Conservation (phyloP, 2,888 invertebrate species). For the Scrobipalpa atriplicella region DNA sequence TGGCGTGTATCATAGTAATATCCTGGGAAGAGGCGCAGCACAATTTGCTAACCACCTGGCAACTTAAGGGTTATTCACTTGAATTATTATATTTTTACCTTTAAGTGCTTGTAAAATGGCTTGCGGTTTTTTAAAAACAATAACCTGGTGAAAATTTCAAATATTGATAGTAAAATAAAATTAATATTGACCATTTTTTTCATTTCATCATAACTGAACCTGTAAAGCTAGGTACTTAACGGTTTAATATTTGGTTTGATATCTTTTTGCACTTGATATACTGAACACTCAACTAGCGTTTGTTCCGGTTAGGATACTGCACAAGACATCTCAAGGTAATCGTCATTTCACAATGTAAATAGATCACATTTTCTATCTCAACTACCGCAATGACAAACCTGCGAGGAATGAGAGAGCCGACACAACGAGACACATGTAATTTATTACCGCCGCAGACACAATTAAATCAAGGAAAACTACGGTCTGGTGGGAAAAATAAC, state of each 20-base stretch:
- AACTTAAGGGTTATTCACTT: slow-evolving; percentile 62
- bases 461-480: slow-evolving; percentile 28
- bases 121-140: neutral
- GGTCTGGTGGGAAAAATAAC: slow-evolving; percentile 28
- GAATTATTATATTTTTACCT: slow-evolving; percentile 60
- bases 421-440: slow-evolving; percentile 15
- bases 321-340: neutral
- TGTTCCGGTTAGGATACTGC: no score
- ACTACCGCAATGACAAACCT: neutral
- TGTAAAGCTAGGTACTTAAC: no score
- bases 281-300: no score
- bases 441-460: slow-evolving; percentile 20
- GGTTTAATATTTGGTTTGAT: no score
- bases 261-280: no score
- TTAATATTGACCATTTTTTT: neutral
- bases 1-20: slow-evolving; percentile 64
- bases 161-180: neutral
- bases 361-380: slow-evolving; percentile 19
- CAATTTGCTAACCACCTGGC: slow-evolving; percentile 52
- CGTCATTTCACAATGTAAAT: slow-evolving; percentile 6
- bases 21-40: slow-evolving; percentile 46
- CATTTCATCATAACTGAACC: no score
- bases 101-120: slow-evolving; percentile 28
- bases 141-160: neutral
- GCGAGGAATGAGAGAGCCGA: slow-evolving; percentile 22